Conservation (phyloP, 2,797 vertebrate genomes). For the Neosilurus hyrtlii region DNA sequence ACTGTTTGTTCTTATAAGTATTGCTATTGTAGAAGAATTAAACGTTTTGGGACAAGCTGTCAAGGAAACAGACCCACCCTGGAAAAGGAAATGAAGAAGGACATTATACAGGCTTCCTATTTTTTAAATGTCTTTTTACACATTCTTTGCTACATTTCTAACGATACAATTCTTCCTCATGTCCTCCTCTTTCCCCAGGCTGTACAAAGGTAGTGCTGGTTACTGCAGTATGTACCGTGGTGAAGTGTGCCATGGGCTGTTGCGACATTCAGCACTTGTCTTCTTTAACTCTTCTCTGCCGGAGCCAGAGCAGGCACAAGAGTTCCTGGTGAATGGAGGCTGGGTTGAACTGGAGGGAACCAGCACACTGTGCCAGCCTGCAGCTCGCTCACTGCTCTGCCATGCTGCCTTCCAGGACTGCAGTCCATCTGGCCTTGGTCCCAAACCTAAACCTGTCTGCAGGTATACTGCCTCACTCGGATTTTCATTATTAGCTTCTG, state of each 20-base stretch:
- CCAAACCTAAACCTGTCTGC: constrained; percentile 88
- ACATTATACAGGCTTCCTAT: neutral
- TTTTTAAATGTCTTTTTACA: neutral
- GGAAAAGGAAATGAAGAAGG: neutral
- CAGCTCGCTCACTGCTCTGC: constrained; percentile 84
- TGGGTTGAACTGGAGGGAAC: constrained; percentile 82
- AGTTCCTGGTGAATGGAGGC: constrained; percentile 82
- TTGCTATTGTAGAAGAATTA: neutral
- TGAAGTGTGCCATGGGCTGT: constrained; percentile 76
- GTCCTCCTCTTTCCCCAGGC: constrained; percentile 63
- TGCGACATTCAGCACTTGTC: constrained; percentile 79
- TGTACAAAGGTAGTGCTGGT: constrained; percentile 83
- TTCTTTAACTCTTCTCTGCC: constrained; percentile 89
- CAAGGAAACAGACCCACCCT: too few relatives aligned
- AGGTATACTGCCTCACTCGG: constrained; percentile 65
- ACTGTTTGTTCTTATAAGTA: too few relatives aligned
- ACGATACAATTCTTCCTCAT: neutral
- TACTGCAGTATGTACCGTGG: constrained; percentile 91
- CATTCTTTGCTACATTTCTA: neutral
- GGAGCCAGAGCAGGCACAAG: constrained; percentile 88
- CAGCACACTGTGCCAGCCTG: constrained; percentile 78
- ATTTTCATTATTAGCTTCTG: neutral
- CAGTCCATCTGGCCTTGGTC: constrained; percentile 79
- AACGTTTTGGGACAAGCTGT: neutral
- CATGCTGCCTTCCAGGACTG: constrained; percentile 89